Evolutionary conservation across 2,888 invertebrate species (phyloP), one percentile per base, ranked within the genome.

Genomic region (Achlya flavicornis): DNA sequence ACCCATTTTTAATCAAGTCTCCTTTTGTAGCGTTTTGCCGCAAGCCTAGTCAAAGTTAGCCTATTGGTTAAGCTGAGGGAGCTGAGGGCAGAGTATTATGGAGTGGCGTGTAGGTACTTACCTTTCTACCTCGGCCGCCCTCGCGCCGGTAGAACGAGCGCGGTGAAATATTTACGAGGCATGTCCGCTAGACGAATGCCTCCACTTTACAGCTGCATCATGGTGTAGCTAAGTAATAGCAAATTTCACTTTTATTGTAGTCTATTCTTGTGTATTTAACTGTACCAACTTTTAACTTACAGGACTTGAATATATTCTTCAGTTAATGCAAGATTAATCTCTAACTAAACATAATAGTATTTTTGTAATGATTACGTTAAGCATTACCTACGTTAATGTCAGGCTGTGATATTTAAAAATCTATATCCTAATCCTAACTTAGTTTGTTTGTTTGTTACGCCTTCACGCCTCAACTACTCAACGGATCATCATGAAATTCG

Each of bases 151-250:
- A 53, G 19, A 53, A 53, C 16, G 19, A 53, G 19, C 53, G 53
- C 10, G 19, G 53, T 53, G 6, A 53, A 53, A 19, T 19, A 53
- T 53, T 53, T 53, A 53, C 16, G 53, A 53, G 8, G 53, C 53
- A 53, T 53, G 53, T 53, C 53, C 10, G 19, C 53, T 10, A 53
- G 53, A 53, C 19, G 53, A 53, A 53, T 53, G 53, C 53, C 19
- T 53, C 19, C 4, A 19, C 53, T 19, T n/a, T 53, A 53, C 4
- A 53, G 16, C 53, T 53, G 10, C 3, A 53, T 19, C 53, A 19
- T 3, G 53, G 10, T 53, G 19, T 19, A 6, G 16, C 16, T 53
- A 10, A 7, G 19, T 16, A 19, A 0, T 53, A 19, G n/a, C n/a
- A 46, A 46, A 46, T 46, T 0, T n/a, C 7, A 4, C 46, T 1